Percentiles rank a stretch among this genome's conserved stretches.
Conservation (phyloP, 1,140 invertebrate species). For the Pollicipes pollicipes region DNA sequence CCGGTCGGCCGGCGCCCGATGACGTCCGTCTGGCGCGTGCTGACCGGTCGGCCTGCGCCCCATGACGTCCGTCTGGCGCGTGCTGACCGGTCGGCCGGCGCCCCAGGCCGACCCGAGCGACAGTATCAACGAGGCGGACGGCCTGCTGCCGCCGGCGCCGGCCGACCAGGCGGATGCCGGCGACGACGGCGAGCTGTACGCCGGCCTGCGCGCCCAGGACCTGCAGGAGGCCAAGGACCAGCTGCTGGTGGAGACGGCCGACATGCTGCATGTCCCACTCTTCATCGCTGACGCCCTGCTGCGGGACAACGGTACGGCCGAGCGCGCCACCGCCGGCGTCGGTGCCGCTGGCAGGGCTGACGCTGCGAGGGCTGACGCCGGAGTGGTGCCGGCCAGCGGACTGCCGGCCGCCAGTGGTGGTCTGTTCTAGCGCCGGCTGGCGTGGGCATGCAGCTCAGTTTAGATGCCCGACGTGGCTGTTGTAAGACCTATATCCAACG, state of each 20-base stretch:
- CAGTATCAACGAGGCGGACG: conserved; percentile 17
- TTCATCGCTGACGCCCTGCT: conserved; percentile 53
- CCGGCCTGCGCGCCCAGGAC: conserved; percentile 45
- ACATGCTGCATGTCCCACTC: conserved; percentile 51
- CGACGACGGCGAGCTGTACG: conserved; percentile 37
- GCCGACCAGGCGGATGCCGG: conserved; percentile 18
- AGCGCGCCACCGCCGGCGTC: neutral
- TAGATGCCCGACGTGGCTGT: too few relatives aligned
- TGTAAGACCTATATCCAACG: too few relatives aligned
- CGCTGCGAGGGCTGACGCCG: neutral
- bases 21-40: too few relatives aligned
- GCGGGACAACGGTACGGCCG: conserved; percentile 41
- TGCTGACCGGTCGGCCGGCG: too few relatives aligned
- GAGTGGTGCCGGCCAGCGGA: too few relatives aligned
- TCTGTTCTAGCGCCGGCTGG: too few relatives aligned
- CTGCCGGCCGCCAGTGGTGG: too few relatives aligned
- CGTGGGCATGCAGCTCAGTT: too few relatives aligned
- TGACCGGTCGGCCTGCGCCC: too few relatives aligned
- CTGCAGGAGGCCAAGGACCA: conserved; percentile 57
- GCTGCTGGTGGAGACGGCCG: conserved; percentile 49
- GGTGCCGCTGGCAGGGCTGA: neutral
- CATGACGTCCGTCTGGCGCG: too few relatives aligned
- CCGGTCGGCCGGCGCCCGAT: too few relatives aligned
- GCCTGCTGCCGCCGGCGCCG: conserved; percentile 9
- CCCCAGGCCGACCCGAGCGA: conserved; percentile 18